Evolutionary conservation across 2,888 invertebrate species (phyloP).

Genomic region (Orthosia incerta): DNA sequence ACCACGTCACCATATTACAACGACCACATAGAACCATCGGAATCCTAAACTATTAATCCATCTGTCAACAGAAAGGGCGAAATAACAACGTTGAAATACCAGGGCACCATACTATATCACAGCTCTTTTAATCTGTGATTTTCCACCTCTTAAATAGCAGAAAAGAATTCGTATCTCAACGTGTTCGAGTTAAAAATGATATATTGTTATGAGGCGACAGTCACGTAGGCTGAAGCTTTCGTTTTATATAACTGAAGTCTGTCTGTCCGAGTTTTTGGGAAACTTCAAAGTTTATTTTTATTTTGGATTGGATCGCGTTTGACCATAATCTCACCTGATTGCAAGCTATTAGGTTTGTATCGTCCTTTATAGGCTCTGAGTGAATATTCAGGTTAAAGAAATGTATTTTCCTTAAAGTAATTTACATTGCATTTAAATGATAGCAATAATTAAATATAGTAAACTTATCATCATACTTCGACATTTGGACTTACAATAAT

Average conservation of each 20-base stretch:
- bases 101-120: constrained; percentile 40
- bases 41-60: constrained; percentile 37
- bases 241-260: constrained; percentile 28
- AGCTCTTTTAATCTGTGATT: constrained; percentile 48
- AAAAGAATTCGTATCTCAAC: constrained; percentile 58
- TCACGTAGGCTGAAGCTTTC: constrained; percentile 54
- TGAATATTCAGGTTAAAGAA: too few species aligned
- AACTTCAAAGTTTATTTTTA: neutral
- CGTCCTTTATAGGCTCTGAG: too few species aligned
- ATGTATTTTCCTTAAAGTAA: too few species aligned
- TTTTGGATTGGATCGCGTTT: too few species aligned
- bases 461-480: too few species aligned
- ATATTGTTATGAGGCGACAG: constrained; percentile 44
- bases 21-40: neutral
- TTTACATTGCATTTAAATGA: too few species aligned
- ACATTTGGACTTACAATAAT: too few species aligned
- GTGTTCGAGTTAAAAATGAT: constrained; percentile 59
- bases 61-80: constrained; percentile 30
- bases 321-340: too few species aligned
- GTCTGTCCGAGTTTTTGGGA: constrained; percentile 29
- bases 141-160: constrained; percentile 54
- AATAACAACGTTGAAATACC: constrained; percentile 41
- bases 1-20: neutral
- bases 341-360: too few species aligned
- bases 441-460: too few species aligned